Evolutionary conservation across 2,888 invertebrate species (phyloP), one percentile per base, ranked within the genome.

Genomic region (Steinernema carpocapsae): DNA sequence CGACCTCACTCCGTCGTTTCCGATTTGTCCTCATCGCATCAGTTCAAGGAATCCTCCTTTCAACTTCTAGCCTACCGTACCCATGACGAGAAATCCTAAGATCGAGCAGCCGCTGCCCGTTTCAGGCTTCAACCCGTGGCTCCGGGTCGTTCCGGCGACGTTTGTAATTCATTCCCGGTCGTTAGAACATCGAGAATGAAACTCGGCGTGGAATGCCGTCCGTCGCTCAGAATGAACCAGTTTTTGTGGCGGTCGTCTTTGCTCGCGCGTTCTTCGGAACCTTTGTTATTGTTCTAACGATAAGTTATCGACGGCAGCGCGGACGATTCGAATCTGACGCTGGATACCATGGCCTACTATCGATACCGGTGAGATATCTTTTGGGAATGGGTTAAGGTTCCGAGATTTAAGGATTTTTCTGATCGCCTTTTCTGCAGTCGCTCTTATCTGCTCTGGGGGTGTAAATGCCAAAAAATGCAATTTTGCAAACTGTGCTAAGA

Each of bases 141-240:
- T n/a, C 52, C 19, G 52, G 3, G 14, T 48, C 48, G 37, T 37
- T 37, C 37, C 37, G 10, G 37, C 37, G 37, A 48, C 48, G 48
- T 14, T 14, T n/a, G 19, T 48, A 48, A 48, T n/a, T 48, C 48
- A 14, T 48, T 19, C 14, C 17, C n/a, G 7, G 48, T n/a, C 48
- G 48, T 48, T 48, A 3, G 48, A 17, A 48, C 48, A 14, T 48
- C 48, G 48, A 48, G 64, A 32, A 64, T 64, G 64, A 22, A 64
- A 64, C 64, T 64, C 64, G 64, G 64, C 64, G 64, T 64, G 64
- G 64, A 64, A 64, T 64, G 64, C 64, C 64, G 32, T 64, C 48
- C 64, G 64, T 37, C 24, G 64, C 26, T 2, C 19, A 26, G 32
- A 22, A 26, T 32, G 64, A 32, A 64, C 64, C 64, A 32, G 64